Evolutionary conservation across 1,140 invertebrate species (phyloP).

Genomic region (Dendrolimus punctatus): DNA sequence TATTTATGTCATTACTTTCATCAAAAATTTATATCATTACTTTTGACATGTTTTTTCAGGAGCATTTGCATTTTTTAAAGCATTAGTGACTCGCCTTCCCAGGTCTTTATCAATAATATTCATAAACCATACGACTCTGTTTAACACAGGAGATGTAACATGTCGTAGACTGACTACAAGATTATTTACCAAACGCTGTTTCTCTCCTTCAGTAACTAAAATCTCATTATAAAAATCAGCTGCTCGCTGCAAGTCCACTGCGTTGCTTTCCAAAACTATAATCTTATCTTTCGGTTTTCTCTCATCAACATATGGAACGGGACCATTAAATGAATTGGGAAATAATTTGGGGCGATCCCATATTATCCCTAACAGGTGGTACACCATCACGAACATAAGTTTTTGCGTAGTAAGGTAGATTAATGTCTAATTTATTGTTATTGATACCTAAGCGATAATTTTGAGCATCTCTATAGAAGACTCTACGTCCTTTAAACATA

Average conservation of each 20-base stretch:
- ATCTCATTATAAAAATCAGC: conserved; percentile 36
- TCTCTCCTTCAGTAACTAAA: conserved; percentile 23
- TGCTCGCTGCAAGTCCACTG: conserved; percentile 33
- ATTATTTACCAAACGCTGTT: conserved; percentile 31
- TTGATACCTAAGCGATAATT: conserved; percentile 89
- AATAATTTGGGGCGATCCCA: conserved; percentile 92
- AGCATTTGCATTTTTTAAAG: no score
- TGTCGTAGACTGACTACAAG: conserved; percentile 13
- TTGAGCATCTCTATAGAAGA: conserved; percentile 89
- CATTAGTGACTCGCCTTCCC: conserved; percentile 5
- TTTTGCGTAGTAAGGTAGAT: conserved; percentile 81
- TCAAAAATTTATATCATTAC: no score
- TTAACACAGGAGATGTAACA: conserved; percentile 17
- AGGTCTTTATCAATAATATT: conserved; percentile 26
- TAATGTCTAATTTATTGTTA: conserved; percentile 87
- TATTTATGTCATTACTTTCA: no score
- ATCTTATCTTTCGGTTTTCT: conserved; percentile 21
- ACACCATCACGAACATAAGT: conserved; percentile 84
- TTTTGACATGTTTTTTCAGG: no score
- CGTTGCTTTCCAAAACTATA: conserved; percentile 26
- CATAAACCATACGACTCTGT: conserved; percentile 21
- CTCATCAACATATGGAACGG: conserved; percentile 55
- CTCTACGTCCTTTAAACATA: conserved; percentile 88
- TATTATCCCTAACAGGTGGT: conserved; percentile 75
- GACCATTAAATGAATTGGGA: conserved; percentile 92